A percentile compares a stretch with the other conserved stretches of the same genome.
These are phyloP conservation scores for Macroglossus sobrinus DNA, from an alignment of 2,113 vertebrate species.

Conservation along the genomic window DNA sequence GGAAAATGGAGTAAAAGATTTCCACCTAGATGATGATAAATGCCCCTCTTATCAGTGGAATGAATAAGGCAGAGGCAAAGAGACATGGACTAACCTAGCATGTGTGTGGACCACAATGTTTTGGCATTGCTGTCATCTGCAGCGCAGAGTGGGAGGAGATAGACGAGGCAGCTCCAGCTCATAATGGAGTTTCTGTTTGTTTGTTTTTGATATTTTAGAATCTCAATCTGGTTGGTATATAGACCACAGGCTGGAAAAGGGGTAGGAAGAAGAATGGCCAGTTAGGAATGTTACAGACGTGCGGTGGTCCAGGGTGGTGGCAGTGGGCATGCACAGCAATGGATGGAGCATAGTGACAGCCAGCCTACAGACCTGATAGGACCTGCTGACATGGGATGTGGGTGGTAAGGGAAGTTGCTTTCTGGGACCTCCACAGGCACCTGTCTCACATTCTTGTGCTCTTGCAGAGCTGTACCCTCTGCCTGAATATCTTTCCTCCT, in stretches of 20 bases:
- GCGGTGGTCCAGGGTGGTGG: neutral
- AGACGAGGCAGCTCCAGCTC: neutral
- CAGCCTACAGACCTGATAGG: neutral
- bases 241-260: neutral
- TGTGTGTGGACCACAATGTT: fast-evolving
- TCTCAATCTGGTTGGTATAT: neutral
- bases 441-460: neutral
- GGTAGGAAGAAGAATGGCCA: neutral
- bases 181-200: too few species aligned
- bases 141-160: neutral
- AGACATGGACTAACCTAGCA: fast-evolving
- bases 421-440: neutral
- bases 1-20: neutral
- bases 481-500: neutral
- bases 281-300: neutral
- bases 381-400: neutral
- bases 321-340: neutral
- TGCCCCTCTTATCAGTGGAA: neutral
- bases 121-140: neutral
- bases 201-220: neutral
- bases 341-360: neutral
- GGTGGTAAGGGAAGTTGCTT: neutral
- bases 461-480: neutral
- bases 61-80: neutral
- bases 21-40: neutral